Conservation (phyloP, 1,140 invertebrate genomes). For the Polypedilum vanderplanki region DNA sequence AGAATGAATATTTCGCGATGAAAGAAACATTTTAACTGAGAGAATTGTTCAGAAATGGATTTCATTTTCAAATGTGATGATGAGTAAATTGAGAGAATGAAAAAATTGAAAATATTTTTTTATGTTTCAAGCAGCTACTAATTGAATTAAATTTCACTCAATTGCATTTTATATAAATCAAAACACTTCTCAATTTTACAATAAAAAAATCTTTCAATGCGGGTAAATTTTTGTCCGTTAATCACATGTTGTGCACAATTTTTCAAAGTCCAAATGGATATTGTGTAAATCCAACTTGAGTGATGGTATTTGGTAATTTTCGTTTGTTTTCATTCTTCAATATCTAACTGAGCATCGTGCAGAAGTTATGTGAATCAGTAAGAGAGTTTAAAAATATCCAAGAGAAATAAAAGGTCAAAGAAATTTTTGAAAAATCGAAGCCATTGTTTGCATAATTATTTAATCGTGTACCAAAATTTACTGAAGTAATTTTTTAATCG, state of each 20-base stretch:
- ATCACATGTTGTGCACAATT: neutral
- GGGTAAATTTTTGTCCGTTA: neutral
- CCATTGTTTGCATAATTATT: neutral
- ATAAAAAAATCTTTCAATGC: too few species aligned
- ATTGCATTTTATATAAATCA: slow-evolving; percentile 13
- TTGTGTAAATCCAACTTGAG: too few species aligned
- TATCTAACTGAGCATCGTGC: neutral
- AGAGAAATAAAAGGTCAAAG: neutral
- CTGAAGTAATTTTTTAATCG: neutral
- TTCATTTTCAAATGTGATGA: too few species aligned
- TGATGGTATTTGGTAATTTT: too few species aligned
- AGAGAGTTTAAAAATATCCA: slow-evolving; percentile 1
- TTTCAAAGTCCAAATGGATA: too few species aligned
- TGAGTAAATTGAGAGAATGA: too few species aligned
- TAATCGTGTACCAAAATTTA: neutral
- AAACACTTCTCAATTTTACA: neutral
- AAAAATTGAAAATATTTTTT: neutral
- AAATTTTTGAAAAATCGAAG: neutral
- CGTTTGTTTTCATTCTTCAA: too few species aligned
- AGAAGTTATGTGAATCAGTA: neutral
- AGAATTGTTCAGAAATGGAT: neutral
- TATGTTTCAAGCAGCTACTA: neutral
- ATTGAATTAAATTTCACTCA: slow-evolving; percentile 19
- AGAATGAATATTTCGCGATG: neutral
- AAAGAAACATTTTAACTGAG: neutral